These are phyloP conservation scores for Acleris emargana DNA, from an alignment of 2,888 invertebrate species.

Conservation along the genomic window DNA sequence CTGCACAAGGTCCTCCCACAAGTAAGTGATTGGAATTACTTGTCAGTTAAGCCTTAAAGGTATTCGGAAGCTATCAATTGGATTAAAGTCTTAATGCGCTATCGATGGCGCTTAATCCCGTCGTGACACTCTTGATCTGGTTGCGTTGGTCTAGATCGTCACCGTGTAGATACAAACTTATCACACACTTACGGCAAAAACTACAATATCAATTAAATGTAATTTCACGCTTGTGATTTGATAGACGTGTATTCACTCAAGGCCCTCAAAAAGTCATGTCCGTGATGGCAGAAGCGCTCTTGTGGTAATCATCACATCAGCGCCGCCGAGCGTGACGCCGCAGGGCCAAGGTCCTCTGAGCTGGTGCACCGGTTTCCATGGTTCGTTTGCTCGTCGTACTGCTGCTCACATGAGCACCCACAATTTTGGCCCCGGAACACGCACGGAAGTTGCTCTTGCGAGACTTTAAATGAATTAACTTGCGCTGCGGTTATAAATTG, in stretches of 20 bases:
- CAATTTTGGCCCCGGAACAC: not conserved
- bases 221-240: too few relatives aligned
- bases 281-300: not conserved
- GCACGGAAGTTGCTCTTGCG: not conserved
- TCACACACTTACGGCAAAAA: too few relatives aligned
- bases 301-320: constrained; percentile 12
- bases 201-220: too few relatives aligned
- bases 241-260: too few relatives aligned
- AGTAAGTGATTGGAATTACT: not conserved
- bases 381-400: constrained; percentile 10
- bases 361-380: constrained; percentile 24
- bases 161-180: too few relatives aligned
- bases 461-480: too few relatives aligned
- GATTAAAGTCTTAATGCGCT: constrained; percentile 30
- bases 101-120: constrained; percentile 22
- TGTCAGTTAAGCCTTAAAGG: not conserved
- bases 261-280: too few relatives aligned
- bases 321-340: constrained; percentile 14
- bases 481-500: too few relatives aligned
- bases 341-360: constrained; percentile 31
- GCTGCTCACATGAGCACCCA: not conserved
- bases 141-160: too few relatives aligned
- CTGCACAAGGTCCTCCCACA: too few relatives aligned
- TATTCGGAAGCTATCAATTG: constrained; percentile 18
- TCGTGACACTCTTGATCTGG: constrained; percentile 1